Conservation (phyloP, 2,113 vertebrate genomes). For the Galeopterus variegatus region DNA sequence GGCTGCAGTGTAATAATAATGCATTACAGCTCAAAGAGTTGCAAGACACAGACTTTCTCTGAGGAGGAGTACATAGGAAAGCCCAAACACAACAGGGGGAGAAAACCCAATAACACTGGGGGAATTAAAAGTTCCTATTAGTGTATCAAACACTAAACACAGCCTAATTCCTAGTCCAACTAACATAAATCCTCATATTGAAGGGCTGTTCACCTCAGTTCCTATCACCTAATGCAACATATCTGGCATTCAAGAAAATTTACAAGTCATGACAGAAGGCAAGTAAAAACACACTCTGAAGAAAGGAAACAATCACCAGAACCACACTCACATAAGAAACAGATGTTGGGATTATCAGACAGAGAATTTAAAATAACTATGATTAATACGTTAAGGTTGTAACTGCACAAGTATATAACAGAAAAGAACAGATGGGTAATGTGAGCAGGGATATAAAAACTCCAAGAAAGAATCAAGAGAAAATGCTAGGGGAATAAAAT, state of each 20-base stretch:
- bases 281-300: not conserved
- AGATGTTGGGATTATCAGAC: not conserved
- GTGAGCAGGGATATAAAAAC: not conserved
- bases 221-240: not conserved
- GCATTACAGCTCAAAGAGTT: not conserved
- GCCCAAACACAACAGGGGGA: not conserved
- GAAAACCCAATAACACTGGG: not conserved
- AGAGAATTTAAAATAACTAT: conserved; percentile 34
- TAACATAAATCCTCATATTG: not conserved
- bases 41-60: not conserved
- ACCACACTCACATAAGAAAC: not conserved
- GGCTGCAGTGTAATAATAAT: not conserved
- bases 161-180: not conserved
- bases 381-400: not conserved
- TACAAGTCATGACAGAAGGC: not conserved
- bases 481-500: not conserved
- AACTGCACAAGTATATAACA: not conserved
- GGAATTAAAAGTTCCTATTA: not conserved
- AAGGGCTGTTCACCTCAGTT: not conserved
- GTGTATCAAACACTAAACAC: not conserved
- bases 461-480: not conserved
- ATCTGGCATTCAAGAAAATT: not conserved
- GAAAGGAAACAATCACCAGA: not conserved
- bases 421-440: not conserved
- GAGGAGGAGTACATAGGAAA: not conserved